A percentile compares a stretch with the other conserved stretches of the same genome.
Conservation (phyloP, 2,113 vertebrate species). For the Microcebus lehilahytsara region DNA sequence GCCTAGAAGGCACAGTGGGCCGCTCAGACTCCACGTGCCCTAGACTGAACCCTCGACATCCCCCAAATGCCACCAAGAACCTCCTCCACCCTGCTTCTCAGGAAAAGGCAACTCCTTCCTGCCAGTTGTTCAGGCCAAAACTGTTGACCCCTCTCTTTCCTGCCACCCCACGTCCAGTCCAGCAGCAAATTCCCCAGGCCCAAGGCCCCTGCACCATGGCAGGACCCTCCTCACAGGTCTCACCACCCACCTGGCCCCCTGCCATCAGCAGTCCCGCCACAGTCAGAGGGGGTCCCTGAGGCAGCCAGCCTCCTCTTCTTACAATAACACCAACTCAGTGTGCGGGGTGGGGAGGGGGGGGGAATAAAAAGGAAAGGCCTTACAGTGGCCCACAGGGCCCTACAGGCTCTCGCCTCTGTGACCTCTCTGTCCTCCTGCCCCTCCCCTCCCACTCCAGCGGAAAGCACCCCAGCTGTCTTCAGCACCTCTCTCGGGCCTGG, state of each 20-base stretch:
- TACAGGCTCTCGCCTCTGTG: not conserved
- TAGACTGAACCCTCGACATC: not conserved
- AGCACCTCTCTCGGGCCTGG: not conserved
- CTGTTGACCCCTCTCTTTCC: not conserved
- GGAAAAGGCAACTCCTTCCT: not conserved
- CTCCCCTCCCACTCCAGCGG: not conserved
- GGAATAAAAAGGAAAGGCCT: not conserved
- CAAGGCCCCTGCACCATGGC: rapidly evolving
- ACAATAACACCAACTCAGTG: not conserved
- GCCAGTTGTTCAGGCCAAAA: not conserved
- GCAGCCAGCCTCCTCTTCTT: not conserved
- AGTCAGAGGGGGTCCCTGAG: not conserved
- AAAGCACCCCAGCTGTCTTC: not conserved
- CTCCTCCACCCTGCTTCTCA: not conserved
- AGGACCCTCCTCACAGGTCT: not conserved
- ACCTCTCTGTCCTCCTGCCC: too few relatives aligned
- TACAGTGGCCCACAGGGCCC: not conserved
- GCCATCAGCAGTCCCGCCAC: rapidly evolving
- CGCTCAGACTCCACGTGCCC: not conserved
- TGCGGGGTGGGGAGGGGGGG: not conserved
- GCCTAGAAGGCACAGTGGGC: not conserved
- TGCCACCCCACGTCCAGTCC: not conserved
- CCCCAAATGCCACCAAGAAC: not conserved
- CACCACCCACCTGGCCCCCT: too few relatives aligned
- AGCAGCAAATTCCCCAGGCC: not conserved